Percentiles rank a stretch among this genome's conserved stretches.
phyloP scores from a whole-genome alignment of 2,113 vertebrate genomes.

The Eublepharis macularius region DNA sequence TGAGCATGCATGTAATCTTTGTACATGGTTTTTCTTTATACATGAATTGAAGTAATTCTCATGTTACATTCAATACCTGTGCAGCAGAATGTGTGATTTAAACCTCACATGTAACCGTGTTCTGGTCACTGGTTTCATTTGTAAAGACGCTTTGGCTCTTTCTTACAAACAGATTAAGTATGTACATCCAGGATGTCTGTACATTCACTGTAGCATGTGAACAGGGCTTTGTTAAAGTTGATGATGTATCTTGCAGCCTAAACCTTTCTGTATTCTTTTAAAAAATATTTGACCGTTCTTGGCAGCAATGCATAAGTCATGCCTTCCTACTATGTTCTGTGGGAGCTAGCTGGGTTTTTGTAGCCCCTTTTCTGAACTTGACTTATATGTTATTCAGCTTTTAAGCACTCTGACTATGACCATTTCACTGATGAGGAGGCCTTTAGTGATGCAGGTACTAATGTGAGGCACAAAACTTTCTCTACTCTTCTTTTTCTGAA shows the following conservation, averaged over 20 bases:
- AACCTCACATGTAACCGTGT: too few species aligned
- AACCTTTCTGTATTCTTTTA: background rate
- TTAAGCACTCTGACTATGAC: slow-evolving; percentile 79
- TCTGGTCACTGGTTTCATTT: too few species aligned
- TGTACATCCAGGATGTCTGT: too few species aligned
- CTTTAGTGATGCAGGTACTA: slow-evolving; percentile 75
- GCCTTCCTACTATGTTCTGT: background rate
- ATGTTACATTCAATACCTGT: too few species aligned
- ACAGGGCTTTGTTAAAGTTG: background rate
- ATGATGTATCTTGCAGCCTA: background rate
- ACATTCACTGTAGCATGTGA: background rate
- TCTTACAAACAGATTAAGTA: too few species aligned
- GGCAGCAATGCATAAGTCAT: background rate
- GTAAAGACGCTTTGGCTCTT: too few species aligned
- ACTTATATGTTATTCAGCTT: slow-evolving; percentile 74
- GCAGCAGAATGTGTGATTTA: too few species aligned
- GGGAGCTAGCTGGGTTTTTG: background rate
- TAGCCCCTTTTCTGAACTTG: slow-evolving; percentile 49
- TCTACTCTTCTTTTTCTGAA: slow-evolving; percentile 29
- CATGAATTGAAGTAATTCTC: too few species aligned
- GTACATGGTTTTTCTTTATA: too few species aligned
- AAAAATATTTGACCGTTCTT: background rate
- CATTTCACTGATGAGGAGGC: slow-evolving; percentile 80
- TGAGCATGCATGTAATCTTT: too few species aligned
- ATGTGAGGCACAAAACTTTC: slow-evolving; percentile 53